Evolutionary conservation across 2,113 vertebrate genomes (phyloP), one percentile per base, ranked within the genome.

Genomic region (Physeter macrocephalus): DNA sequence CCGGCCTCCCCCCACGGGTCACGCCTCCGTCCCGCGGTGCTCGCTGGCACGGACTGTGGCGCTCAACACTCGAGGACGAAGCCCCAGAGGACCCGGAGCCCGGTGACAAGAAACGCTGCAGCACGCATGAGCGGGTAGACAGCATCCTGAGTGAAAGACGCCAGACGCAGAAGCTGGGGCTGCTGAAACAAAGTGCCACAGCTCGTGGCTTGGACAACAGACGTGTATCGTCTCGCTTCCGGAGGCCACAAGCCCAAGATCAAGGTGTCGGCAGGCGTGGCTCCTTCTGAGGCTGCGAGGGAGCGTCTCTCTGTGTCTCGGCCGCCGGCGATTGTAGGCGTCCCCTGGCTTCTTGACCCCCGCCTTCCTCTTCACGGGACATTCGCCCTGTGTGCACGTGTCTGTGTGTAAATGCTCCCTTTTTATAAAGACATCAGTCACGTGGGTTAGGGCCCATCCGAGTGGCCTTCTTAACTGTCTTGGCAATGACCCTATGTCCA

Each of bases 361-460:
- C 1, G 18, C 64, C 72, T 54, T n/a, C 4, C 1, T 14, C 80
- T 59, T 90, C 78, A 5, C 1, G 0, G 11, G 54, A 41, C 20
- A 0, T 2, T n/a, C 21, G 39, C 39, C 75, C 21, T 7, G 6
- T 7, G 6, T 8, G 11, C 0, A 0, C 5, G 1, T 21, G 29
- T 17, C 67, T 52, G 17, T 18, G 27, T 34, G 49, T 3, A 34
- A 11, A n/a, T 15, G 31, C 34, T 31, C 43, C 75, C 67, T 74
- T 67, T 72, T 21, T 10, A 17, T 57, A 14, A 62, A 20, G 61
- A 62, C 27, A 5, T 36, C 15, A 13, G n/a, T 36, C 9, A 18
- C 43, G 18, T 39, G 41, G 72, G 39, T 54, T 3, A 27, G 84
- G 34, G 49, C 43, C 61, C 31, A 29, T 46, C 25, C 36, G 18